Base-by-base conservation (phyloP, 2,797 vertebrate species). In the Erithacus rubecula region DNA sequence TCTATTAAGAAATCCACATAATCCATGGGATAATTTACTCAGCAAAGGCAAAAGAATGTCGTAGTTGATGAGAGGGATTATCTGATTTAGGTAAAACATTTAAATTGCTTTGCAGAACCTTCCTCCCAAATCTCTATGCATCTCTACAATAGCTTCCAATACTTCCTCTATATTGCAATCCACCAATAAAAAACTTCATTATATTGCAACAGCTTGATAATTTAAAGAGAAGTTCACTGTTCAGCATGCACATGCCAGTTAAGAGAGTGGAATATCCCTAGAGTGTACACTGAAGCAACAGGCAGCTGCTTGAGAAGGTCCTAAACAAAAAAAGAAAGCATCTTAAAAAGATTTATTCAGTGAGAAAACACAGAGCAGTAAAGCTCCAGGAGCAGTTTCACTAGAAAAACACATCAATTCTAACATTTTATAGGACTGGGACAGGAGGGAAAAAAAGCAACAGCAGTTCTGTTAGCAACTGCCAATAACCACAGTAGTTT, bases 381-480 rank as follows among this genome's bases (percentile, higher is more conserved):
- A 93, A 92, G 89, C 86, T 94, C 96, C 95, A 95, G 70, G 24
- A 93, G 46, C 36, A 86, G 81, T 56, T 95, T 72, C 79, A 86
- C 88, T 82, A 93, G 86, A 78, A 86, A 87, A 84, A 93, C n/a
- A 15, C n/a, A 16, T 11, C 15, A 43, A 19, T 56, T 85, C 68
- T 15, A 85, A 84, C 13, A 4, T 53, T 83, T 84, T 29, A 83
- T 24, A 93, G 68, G 49, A 89, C 78, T 69, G 52, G 47, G 52
- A 88, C 86, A 92, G 52, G 76, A 83, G 93, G 39, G 59, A 16
- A 84, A 89, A 52, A 83, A 85, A 89, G 85, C 78, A 91, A 75
- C 39, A 87, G 65, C 94, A 93, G 76, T 92, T 93, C 63, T 77
- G 93, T 96, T 94, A 95, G 96, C 87, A 95, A 90, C 95, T 94